Base-by-base conservation (phyloP, 2,888 invertebrate species). In the Teleiodes luculella region DNA sequence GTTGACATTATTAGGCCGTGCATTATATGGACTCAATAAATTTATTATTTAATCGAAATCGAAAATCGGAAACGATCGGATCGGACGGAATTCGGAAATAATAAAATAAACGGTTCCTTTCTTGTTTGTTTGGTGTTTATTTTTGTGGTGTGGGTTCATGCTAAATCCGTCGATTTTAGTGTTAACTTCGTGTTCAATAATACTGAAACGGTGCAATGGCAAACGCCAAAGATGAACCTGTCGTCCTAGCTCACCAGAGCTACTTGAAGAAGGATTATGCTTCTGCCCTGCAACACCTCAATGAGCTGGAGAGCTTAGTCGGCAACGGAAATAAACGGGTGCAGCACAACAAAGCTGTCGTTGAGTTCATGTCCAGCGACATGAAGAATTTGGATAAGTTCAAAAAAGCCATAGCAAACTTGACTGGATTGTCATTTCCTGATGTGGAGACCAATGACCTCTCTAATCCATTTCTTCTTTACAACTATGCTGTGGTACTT, bases 311-410 rank as follows among this genome's bases (percentile, higher is more conserved):
- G 71, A 78, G 77, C 24, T 69, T 91, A 3, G 73, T 79, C 55
- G 87, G 93, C 49, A 91, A 91, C 0, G 91, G 91, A 57, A 95
- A 95, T 79, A 92, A 94, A 58, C 93, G 95, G 73, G 92, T 96
- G 1, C 90, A 92, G 43, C 96, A 96, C 70, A 98, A 98, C 74
- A 95, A 94, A 81, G 94, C 95, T 24, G 93, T 98, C 0, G 93
- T 93, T 0, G 95, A 96, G 71, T 97, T 95, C 79, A 95, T 94
- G 77, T 92, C 92, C 59, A 92, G 91, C 54, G 94, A 94, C 47
- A 91, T 94, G 69, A 94, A 92, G 64, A 94, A 95, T 67, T 92
- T 94, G 11, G 94, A 95, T 53, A 90, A 92, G 52, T 94, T 96
- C 67, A 91, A 93, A 58, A 94, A 93, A 67, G 91, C 91, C 51